Conservation (phyloP, 2,797 vertebrate genomes). For the Anomalospiza imberbis region DNA sequence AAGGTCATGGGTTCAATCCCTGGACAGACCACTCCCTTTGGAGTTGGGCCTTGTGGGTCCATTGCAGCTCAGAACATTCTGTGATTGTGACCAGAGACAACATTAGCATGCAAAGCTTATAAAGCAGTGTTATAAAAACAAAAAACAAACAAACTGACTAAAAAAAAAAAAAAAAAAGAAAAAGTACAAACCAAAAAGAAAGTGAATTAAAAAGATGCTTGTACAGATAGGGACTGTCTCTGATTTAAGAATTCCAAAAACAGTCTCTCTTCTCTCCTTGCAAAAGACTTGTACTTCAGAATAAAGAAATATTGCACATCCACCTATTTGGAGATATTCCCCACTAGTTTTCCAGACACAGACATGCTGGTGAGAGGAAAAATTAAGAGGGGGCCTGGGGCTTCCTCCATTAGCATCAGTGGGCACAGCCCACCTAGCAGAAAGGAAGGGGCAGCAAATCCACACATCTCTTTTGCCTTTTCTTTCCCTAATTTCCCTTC, state of each 20-base stretch:
- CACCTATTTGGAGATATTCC: background rate
- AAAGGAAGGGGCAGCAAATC: background rate
- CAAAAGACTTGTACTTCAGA: background rate
- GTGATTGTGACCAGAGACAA: background rate
- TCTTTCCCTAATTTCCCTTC: background rate
- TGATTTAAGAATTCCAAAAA: background rate
- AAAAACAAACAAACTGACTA: background rate
- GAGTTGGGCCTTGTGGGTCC: background rate
- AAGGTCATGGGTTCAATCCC: background rate
- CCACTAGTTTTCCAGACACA: background rate
- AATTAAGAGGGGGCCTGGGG: background rate
- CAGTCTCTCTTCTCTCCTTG: background rate
- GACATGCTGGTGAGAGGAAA: background rate
- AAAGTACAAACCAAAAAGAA: background rate
- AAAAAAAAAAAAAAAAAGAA: too few species aligned
- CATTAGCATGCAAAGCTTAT: background rate
- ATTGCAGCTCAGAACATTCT: background rate
- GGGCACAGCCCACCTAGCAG: background rate
- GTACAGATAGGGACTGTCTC: accelerated
- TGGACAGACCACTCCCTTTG: background rate
- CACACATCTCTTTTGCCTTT: background rate
- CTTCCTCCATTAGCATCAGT: background rate
- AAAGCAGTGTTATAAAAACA: background rate
- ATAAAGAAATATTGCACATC: background rate
- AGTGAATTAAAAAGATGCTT: background rate